Conservation (phyloP, 1,140 invertebrate species). For the Cotesia vestalis region DNA sequence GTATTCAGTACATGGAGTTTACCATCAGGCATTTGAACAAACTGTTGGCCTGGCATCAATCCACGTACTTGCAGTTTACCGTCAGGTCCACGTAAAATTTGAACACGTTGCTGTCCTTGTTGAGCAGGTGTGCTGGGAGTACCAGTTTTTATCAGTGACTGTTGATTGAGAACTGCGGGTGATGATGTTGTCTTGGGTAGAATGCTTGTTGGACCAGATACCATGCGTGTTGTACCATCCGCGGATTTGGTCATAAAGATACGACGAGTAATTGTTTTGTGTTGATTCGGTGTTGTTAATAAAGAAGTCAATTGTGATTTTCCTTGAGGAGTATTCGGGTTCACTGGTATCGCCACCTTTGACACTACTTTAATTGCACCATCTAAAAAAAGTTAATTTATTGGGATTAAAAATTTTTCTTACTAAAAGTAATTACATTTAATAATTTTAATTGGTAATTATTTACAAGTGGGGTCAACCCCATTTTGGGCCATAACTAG, state of each 20-base stretch:
- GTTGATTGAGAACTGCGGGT: constrained; percentile 46
- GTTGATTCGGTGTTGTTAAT: constrained; percentile 71
- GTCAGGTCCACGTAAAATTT: constrained; percentile 88
- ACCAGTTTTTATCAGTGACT: constrained; percentile 61
- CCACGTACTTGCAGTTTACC: constrained; percentile 92
- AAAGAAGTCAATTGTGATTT: constrained; percentile 77
- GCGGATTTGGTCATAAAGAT: constrained; percentile 84
- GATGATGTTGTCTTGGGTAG: constrained; percentile 63
- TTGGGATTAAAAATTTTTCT: constrained; percentile 21
- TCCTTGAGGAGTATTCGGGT: constrained; percentile 66
- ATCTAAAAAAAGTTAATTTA: constrained; percentile 56
- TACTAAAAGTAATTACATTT: too few relatives aligned
- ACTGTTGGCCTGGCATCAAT: constrained; percentile 90
- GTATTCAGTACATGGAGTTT: constrained; percentile 87
- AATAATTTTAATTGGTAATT: too few relatives aligned
- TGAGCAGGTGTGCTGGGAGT: constrained; percentile 47
- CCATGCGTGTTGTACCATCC: constrained; percentile 80
- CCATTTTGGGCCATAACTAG: too few relatives aligned
- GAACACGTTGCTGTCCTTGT: constrained; percentile 78
- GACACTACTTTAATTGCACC: constrained; percentile 72
- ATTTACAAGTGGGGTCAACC: too few relatives aligned
- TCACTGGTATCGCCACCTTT: constrained; percentile 70
- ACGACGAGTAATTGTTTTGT: constrained; percentile 75
- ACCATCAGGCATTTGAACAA: constrained; percentile 92
- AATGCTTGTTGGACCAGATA: constrained; percentile 70